Evolutionary conservation across 2,888 invertebrate species (phyloP).

Genomic region (Priocnemis perturbator): DNA sequence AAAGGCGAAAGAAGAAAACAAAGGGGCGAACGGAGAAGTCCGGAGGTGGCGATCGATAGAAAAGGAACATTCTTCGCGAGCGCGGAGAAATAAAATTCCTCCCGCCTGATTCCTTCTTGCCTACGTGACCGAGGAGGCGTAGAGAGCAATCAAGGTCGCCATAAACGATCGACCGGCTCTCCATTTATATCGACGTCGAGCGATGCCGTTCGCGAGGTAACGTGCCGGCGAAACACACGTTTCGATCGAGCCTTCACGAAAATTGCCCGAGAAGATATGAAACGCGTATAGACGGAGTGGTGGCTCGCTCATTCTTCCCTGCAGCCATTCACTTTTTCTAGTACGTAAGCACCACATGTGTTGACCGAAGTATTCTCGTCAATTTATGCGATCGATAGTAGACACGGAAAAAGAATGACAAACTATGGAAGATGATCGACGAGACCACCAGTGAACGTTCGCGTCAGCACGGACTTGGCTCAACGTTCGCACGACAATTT

Average conservation of each 20-base stretch:
- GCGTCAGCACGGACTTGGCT: no score
- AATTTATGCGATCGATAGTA: no score
- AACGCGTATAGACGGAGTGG: no score
- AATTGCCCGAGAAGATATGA: no score
- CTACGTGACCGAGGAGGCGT: constrained; percentile 44
- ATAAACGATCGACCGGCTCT: constrained; percentile 25
- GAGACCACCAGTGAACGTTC: no score
- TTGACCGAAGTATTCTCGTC: no score
- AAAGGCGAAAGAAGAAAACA: background rate
- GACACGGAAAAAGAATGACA: no score
- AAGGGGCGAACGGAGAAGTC: background rate
- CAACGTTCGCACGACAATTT: no score
- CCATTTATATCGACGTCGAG: constrained; percentile 21
- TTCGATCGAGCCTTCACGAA: background rate
- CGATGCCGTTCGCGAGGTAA: background rate
- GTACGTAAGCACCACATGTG: no score
- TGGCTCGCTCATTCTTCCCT: no score
- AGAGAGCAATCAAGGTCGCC: constrained; percentile 39
- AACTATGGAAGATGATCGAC: no score
- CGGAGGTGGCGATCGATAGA: background rate
- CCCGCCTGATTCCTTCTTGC: constrained; percentile 13
- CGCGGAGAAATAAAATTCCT: constrained; percentile 23
- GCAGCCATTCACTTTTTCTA: no score
- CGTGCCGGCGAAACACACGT: background rate
- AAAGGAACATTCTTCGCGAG: constrained; percentile 19